phyloP scores from a whole-genome alignment of 2,888 invertebrate species.

The Tridacna gigas region DNA sequence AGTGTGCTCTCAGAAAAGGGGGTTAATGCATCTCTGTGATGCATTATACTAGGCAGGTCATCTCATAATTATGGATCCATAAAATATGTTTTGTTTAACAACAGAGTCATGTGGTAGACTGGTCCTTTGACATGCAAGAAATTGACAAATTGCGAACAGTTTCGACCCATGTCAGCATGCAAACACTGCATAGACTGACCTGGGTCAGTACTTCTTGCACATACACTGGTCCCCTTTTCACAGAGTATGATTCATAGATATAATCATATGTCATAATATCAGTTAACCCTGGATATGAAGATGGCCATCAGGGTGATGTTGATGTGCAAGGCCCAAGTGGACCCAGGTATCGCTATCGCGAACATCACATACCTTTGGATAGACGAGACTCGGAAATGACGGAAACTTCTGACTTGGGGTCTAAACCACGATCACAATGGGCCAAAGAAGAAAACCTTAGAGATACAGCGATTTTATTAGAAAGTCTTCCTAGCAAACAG shows the following conservation, averaged over 20 bases:
- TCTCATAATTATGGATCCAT: no score
- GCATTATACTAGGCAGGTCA: no score
- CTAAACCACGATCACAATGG: conserved; percentile 56
- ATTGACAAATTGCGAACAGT: no score
- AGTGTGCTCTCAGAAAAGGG: no score
- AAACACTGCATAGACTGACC: no score
- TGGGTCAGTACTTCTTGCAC: no score
- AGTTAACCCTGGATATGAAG: conserved; percentile 63
- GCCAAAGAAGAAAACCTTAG: conserved; percentile 59
- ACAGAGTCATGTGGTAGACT: no score
- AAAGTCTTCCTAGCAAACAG: conserved; percentile 74
- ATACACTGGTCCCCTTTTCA: no score
- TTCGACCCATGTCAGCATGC: no score
- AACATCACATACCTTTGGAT: conserved; percentile 42
- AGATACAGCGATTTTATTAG: conserved; percentile 70
- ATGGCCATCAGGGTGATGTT: conserved; percentile 14
- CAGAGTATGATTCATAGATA: conserved; percentile 44
- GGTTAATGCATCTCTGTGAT: no score
- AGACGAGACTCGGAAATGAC: conserved; percentile 31
- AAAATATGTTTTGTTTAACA: no score
- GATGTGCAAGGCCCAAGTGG: conserved; percentile 14
- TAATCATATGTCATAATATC: background rate
- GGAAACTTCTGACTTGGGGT: conserved; percentile 12
- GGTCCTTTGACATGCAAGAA: no score
- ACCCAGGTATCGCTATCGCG: conserved; percentile 29